Evolutionary conservation across 2,888 invertebrate species (phyloP), one percentile per base, ranked within the genome.

Genomic region (Pammene fasciana): DNA sequence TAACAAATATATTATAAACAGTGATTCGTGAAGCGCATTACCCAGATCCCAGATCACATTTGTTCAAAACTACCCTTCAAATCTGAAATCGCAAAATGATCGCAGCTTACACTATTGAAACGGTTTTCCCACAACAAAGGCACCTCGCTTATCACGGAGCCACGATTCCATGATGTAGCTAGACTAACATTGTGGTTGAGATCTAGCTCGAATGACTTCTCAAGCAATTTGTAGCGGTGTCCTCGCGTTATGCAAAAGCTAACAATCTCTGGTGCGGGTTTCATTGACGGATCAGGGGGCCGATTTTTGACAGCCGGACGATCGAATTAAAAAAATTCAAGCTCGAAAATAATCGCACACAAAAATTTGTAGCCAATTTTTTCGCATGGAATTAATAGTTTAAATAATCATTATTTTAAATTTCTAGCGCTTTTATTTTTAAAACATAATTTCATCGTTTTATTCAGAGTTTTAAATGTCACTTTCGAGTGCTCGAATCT

Each of bases 221-320:
- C 65, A 62, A 72, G 71, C 70, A 65, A 70, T 70, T 70, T 70
- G 65, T 60, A 64, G 65, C 59, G 57, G 57, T 57, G 65, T 54
- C 65, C 72, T 65, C 64, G 59, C 71, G 67, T 72, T 75, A 78
- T 75, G 77, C 73, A 75, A 79, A 76, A 73, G 74, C 57, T 72
- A 71, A 76, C 72, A 74, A 71, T 72, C 60, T 65, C 48, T 75
- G 18, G 36, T 61, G 50, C 11, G 38, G 50, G 61, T 50, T 61
- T 13, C 48, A 50, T 50, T 61, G 38, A 61, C 48, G 60, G 11
- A 60, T 36, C 16, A 61, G 48, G n/a, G n/a, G n/a, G n/a, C n/a
- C n/a, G n/a, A n/a, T n/a, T n/a, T n/a, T n/a, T n/a, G n/a, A n/a
- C n/a, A n/a, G n/a, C n/a, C n/a, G n/a, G n/a, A n/a, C n/a, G n/a